phyloP scores from a whole-genome alignment of 2,888 invertebrate genomes.

The Slavum lentiscoides region DNA sequence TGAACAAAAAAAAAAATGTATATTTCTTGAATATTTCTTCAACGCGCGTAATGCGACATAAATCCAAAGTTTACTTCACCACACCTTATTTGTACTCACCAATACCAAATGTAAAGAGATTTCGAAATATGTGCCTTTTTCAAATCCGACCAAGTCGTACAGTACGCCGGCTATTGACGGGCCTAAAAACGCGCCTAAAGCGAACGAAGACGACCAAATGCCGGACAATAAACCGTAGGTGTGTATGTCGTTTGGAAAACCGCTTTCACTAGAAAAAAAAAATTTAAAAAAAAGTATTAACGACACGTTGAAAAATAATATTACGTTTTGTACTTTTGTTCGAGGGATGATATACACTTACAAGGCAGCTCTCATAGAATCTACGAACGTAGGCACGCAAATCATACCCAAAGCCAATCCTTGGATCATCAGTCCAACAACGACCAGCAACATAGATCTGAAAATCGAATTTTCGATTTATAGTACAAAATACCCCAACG shows the following conservation, averaged over 20 bases:
- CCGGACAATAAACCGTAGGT: conserved; percentile 66
- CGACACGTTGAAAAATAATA: not conserved
- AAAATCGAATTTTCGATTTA: not conserved
- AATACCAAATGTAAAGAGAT: conserved; percentile 58
- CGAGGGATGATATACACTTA: conserved; percentile 57
- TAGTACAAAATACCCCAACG: too few species aligned
- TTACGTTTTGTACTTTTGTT: not conserved
- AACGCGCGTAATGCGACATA: too few species aligned
- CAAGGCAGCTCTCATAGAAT: conserved; percentile 62
- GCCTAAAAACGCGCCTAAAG: conserved; percentile 63
- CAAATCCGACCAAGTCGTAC: conserved; percentile 60
- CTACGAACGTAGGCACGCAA: conserved; percentile 63
- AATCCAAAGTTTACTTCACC: too few species aligned
- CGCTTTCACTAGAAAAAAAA: conserved; percentile 57
- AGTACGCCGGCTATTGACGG: conserved; percentile 60
- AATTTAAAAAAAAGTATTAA: conserved; percentile 1
- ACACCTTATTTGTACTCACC: conserved; percentile 57
- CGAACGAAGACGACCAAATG: conserved; percentile 64
- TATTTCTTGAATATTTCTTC: too few species aligned
- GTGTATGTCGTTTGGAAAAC: conserved; percentile 63
- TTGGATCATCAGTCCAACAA: conserved; percentile 61
- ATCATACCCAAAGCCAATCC: conserved; percentile 63
- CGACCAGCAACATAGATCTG: conserved; percentile 57
- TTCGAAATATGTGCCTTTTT: conserved; percentile 59
- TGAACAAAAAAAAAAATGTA: too few species aligned